These are phyloP conservation scores for Lasioglossum lativentre DNA, from an alignment of 2,888 invertebrate species.

Conservation along the genomic window DNA sequence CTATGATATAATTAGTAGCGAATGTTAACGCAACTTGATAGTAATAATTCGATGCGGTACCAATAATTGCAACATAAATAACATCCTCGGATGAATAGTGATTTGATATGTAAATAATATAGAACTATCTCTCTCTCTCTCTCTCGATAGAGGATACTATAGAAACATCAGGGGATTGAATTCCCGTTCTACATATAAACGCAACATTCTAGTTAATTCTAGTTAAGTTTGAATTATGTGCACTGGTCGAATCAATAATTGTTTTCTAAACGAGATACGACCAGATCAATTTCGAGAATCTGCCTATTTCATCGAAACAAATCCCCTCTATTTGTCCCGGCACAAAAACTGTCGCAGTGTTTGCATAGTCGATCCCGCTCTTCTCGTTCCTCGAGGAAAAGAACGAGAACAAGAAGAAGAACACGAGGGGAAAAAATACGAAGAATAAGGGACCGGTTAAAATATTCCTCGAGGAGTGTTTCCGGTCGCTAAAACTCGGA, in stretches of 20 bases:
- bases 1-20: neutral
- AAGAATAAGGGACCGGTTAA: neutral
- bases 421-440: neutral
- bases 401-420: neutral
- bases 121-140: neutral
- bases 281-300: neutral
- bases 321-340: too few species aligned
- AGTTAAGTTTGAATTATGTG: neutral
- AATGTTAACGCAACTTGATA: neutral
- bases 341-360: neutral
- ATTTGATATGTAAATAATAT: neutral
- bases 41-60: neutral
- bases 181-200: neutral
- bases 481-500: neutral
- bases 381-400: too few species aligned
- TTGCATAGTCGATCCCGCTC: slow-evolving; percentile 26
- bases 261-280: neutral
- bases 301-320: neutral
- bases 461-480: neutral
- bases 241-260: neutral
- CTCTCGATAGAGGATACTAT: neutral
- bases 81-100: neutral
- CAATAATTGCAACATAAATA: neutral
- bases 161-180: neutral
- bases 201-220: neutral